A percentile compares a stretch with the other conserved stretches of the same genome.
Evolutionary conservation across 2,113 vertebrate genomes (phyloP).

Genomic region (Chaetorhynchus papuensis): DNA sequence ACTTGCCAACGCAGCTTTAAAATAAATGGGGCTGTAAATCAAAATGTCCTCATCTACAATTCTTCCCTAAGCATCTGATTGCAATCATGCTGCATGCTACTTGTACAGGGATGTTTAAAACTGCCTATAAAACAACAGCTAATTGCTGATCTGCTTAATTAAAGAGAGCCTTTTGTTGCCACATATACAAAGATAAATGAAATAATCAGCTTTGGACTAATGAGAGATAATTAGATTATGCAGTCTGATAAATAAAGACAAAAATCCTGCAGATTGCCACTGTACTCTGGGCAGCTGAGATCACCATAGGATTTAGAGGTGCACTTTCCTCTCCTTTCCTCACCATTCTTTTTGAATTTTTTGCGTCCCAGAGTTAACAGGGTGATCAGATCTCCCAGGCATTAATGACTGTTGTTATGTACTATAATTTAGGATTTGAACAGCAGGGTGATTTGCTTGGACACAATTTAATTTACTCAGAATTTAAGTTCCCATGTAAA

Average conservation of each 20-base stretch:
- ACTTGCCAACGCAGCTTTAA: constrained; percentile 59
- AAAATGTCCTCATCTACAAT: constrained; percentile 66
- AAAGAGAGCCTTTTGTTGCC: constrained; percentile 85
- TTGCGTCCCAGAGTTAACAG: not conserved
- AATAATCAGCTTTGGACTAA: constrained; percentile 87
- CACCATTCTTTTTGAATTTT: not conserved
- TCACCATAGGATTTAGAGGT: not conserved
- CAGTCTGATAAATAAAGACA: constrained; percentile 80
- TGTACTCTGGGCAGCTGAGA: constrained; percentile 42
- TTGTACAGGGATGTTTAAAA: constrained; percentile 79
- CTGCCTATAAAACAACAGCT: constrained; percentile 83
- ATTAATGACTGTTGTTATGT: not conserved
- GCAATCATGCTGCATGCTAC: constrained; percentile 73
- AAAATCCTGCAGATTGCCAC: constrained; percentile 64
- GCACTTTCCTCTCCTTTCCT: not conserved
- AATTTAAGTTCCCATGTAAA: not conserved
- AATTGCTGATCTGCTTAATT: constrained; percentile 88
- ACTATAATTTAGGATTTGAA: not conserved
- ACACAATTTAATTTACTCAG: not conserved
- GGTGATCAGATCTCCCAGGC: not conserved
- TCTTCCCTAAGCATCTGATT: constrained; percentile 73
- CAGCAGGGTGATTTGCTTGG: not conserved
- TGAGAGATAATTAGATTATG: constrained; percentile 89
- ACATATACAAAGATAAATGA: constrained; percentile 89
- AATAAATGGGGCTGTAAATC: constrained; percentile 74